These are phyloP conservation scores for Caenorhabditis inopinata DNA, from an alignment of 1,140 invertebrate genomes.

Conservation along the genomic window DNA sequence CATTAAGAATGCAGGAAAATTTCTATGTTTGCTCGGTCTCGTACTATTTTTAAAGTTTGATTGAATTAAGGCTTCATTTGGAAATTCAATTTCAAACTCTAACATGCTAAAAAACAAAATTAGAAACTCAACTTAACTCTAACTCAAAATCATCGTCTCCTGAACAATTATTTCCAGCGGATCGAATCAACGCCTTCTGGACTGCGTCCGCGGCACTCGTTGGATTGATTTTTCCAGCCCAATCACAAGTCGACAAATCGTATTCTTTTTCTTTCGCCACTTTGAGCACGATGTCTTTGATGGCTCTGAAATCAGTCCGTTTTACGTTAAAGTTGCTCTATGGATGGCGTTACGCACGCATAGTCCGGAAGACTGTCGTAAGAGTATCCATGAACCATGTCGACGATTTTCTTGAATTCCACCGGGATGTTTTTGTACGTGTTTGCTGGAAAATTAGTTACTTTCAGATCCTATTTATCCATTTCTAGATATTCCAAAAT, in stretches of 20 bases:
- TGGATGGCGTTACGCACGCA: neutral
- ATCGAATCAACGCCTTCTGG: neutral
- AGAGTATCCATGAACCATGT: neutral
- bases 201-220: neutral
- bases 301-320: neutral
- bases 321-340: neutral
- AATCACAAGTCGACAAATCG: neutral
- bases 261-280: neutral
- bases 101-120: too few relatives aligned
- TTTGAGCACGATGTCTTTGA: neutral
- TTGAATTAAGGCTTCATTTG: too few relatives aligned
- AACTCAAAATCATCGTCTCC: constrained; percentile 22
- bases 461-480: too few relatives aligned
- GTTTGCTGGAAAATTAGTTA: neutral
- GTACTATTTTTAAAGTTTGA: too few relatives aligned
- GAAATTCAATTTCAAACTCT: too few relatives aligned
- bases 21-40: too few relatives aligned
- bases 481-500: too few relatives aligned
- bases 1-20: too few relatives aligned
- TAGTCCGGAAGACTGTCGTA: neutral
- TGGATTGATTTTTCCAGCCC: neutral
- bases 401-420: constrained; percentile 4
- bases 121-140: too few relatives aligned
- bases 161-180: neutral
- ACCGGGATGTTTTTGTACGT: neutral